These are phyloP conservation scores for Shargacucullia verbasci DNA, from an alignment of 2,888 invertebrate species.

Conservation along the genomic window DNA sequence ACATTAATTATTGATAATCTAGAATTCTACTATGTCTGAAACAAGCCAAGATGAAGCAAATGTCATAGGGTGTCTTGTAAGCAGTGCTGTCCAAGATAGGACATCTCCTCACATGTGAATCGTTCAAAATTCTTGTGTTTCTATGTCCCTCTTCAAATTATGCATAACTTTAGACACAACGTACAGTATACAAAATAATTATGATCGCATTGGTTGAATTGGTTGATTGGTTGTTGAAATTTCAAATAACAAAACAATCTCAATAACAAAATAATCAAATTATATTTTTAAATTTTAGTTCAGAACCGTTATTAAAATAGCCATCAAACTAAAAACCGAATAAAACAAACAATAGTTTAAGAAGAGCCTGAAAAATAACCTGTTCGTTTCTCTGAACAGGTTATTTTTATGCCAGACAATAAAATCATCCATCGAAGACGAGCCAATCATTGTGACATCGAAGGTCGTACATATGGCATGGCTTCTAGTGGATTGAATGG, in stretches of 20 bases:
- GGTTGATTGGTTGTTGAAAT: background rate
- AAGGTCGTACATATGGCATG: conserved; percentile 58
- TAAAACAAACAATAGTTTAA: background rate
- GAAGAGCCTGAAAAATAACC: background rate
- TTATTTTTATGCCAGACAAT: conserved; percentile 29
- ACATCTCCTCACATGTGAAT: too few relatives aligned
- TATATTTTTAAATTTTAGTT: too few relatives aligned
- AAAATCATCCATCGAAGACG: conserved; percentile 37
- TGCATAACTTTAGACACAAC: conserved; percentile 14
- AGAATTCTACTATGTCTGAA: too few relatives aligned
- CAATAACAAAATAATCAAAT: too few relatives aligned
- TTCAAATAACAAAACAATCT: too few relatives aligned
- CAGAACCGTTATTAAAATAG: too few relatives aligned
- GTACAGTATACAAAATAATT: conserved; percentile 2
- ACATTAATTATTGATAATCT: too few relatives aligned
- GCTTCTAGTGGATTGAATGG: conserved; percentile 60
- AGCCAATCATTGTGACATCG: conserved; percentile 54
- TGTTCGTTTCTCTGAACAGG: background rate
- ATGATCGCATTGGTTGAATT: background rate
- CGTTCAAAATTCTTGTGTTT: conserved; percentile 28
- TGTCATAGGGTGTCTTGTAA: too few relatives aligned
- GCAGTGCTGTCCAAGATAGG: too few relatives aligned
- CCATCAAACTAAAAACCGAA: background rate
- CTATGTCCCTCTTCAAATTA: conserved; percentile 22
- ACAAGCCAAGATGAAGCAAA: background rate